Percentiles rank a stretch among this genome's conserved stretches.
Evolutionary conservation across 2,797 vertebrate species (phyloP).

Genomic region (Heliangelus exortis): DNA sequence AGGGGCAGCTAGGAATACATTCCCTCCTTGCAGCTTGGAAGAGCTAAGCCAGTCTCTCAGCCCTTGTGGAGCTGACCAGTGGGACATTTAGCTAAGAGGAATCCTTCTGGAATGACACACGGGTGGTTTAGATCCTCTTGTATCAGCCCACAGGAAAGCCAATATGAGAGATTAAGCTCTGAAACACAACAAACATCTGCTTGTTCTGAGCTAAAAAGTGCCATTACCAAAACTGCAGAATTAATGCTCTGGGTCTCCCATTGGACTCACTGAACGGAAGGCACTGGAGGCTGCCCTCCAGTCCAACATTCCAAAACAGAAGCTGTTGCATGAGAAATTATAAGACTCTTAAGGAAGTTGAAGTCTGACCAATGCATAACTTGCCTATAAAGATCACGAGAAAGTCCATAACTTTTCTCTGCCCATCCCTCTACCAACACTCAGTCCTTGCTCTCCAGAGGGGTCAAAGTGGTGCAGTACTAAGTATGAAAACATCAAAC

Average conservation of each 20-base stretch:
- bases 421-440: not conserved
- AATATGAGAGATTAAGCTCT: not conserved
- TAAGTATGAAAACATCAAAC: not conserved
- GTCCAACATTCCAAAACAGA: not conserved
- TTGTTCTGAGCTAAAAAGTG: not conserved
- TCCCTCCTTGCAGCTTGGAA: not conserved
- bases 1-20: not conserved
- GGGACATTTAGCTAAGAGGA: not conserved
- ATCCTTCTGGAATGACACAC: not conserved
- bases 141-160: not conserved
- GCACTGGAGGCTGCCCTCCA: not conserved
- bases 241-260: not conserved
- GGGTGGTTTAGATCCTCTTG: not conserved
- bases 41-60: not conserved
- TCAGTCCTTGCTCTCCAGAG: not conserved
- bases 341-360: not conserved
- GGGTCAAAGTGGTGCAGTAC: not conserved
- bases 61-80: not conserved
- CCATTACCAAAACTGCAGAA: not conserved
- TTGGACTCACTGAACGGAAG: not conserved
- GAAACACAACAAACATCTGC: not conserved
- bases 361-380: not conserved
- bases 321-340: not conserved
- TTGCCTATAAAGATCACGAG: not conserved
- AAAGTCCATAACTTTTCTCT: not conserved